phyloP scores from a whole-genome alignment of 2,888 invertebrate genomes.

The Eupithecia subumbrata region DNA sequence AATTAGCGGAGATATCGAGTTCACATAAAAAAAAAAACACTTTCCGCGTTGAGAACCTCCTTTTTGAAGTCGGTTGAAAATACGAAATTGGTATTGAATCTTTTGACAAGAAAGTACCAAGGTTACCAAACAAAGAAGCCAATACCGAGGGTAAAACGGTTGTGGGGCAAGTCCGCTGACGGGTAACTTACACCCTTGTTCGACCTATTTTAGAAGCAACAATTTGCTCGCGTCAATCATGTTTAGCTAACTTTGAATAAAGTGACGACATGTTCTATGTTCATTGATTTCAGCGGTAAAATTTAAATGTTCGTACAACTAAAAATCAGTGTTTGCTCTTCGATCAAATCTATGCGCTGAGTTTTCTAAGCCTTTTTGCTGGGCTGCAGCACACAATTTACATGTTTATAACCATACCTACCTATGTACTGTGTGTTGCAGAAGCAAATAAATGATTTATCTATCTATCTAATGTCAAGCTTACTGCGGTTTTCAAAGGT shows the following conservation, averaged over 20 bases:
- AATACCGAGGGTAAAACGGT: background rate
- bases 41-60: background rate
- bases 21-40: background rate
- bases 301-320: too few species aligned
- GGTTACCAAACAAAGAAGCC: background rate
- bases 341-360: too few species aligned
- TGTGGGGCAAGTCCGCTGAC: background rate
- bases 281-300: background rate
- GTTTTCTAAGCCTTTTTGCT: too few species aligned
- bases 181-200: constrained; percentile 25
- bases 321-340: too few species aligned
- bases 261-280: constrained; percentile 6
- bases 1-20: background rate
- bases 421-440: too few species aligned
- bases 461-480: too few species aligned
- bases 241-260: constrained; percentile 29
- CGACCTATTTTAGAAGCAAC: constrained; percentile 39
- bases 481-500: background rate
- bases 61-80: background rate
- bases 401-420: too few species aligned
- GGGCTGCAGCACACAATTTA: too few species aligned
- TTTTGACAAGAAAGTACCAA: background rate
- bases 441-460: too few species aligned
- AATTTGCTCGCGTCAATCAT: constrained; percentile 38
- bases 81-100: background rate